Evolutionary conservation across 2,113 vertebrate species (phyloP), one percentile per base, ranked within the genome.

Genomic region (Furnarius figulus): DNA sequence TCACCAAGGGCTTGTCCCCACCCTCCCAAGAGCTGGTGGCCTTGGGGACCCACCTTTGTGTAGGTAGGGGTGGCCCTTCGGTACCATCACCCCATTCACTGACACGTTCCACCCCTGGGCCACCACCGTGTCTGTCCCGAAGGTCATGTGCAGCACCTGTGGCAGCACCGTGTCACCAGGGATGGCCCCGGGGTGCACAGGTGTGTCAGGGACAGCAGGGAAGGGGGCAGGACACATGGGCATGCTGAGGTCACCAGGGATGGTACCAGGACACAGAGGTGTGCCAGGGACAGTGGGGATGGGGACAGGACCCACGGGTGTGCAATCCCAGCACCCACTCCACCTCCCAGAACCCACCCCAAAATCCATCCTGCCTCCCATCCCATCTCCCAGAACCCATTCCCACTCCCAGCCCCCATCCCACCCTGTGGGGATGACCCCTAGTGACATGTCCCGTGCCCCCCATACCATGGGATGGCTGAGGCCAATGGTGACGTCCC

Each of bases 111-210:
- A 89, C 12, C 96, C 97, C 40, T 28, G 65, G 20, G 98, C 74
- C 68, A 92, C 92, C 58, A 99, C 98, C 14, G 97, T 87, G 84
- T 99, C 98, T 0, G 97, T 90, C 25, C 99, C 99, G 6, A 99
- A 96, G 94, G 98, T 98, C 97, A 99, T 96, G 90, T 58, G 97
- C 52, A 99, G 97, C 39, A 75, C 97, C 98, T 97, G 68, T 0
- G 9, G 22, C 37, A 5, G 3, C 0, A 1, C 1, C 1, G 21
- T 4, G 2, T 58, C 49, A 85, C 44, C 5, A 0, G 21, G 22
- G 35, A 33, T 27, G 80, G 65, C 80, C 9, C 22, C 0, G 18
- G 50, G 59, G 16, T 68, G 42, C 42, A 28, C 31, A 7, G 70
- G 23, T 42, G 50, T 44, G 55, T 31, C 63, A 5, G 27, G 20